Base-by-base conservation (phyloP, 2,888 invertebrate genomes). In the Aethes cnicana region DNA sequence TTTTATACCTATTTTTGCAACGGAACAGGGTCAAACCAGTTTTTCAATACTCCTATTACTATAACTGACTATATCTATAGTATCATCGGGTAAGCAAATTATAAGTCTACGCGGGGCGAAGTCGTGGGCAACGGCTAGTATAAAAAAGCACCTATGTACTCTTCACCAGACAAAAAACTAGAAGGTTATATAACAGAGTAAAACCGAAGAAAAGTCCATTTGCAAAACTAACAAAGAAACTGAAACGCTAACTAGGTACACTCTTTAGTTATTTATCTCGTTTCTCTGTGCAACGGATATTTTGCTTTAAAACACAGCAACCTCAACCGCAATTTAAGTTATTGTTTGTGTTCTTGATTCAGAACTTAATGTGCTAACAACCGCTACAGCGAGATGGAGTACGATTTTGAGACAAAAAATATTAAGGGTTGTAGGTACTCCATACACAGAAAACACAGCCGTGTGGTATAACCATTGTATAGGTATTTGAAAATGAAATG, bases 251-350 rank as follows among this genome's bases (percentile, higher is more conserved):
- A n/a, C 35, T 25, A 46, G n/a, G n/a, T n/a, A n/a, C 16, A 21
- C 21, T 14, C 20, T 47, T 36, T 37, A 20, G 37, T 20, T 20
- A 47, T 26, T 14, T 44, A 28, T 37, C 36, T 47, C 11, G 21
- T 17, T 7, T 0, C 28, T 21, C 39, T 18, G 17, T 32, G 17
- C 32, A 23, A 23, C 23, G 39, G 9, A 17, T 39, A 8, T 39
- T 23, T 48, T 48, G 32, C 39, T 32, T 25, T 9, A 17, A 26
- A n/a, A 16, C 8, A 23, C 21, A 30, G 12, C 11, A 16, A 37
- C 21, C 21, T 20, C 20, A 4, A 18, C 37, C 11, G 21, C 28
- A 47, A 37, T 47, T 37, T 30, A 37, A 20, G 37, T 30, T 21
- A 2, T 25, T 36, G 14, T 47, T 20, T 36, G n/a, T 39, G 25